These are phyloP conservation scores for Pipa parva DNA, from an alignment of 2,113 vertebrate genomes.

Conservation along the genomic window DNA sequence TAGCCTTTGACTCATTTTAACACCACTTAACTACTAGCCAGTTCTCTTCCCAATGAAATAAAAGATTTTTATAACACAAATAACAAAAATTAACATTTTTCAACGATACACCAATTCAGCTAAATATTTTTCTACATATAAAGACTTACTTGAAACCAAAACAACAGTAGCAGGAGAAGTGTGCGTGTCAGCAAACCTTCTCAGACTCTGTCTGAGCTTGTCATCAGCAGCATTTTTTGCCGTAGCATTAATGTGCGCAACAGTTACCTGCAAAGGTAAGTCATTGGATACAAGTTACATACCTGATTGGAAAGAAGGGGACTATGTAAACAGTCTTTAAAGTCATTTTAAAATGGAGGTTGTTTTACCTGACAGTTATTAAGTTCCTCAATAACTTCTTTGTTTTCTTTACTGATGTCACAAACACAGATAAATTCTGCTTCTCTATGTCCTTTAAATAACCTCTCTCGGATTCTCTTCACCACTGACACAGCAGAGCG, in stretches of 20 bases:
- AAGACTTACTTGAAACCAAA: conserved; percentile 88
- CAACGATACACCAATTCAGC: no score
- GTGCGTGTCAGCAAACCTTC: conserved; percentile 94
- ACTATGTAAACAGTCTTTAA: no score
- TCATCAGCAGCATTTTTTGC: conserved; percentile 97
- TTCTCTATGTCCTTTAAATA: conserved; percentile 93
- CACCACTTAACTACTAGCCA: no score
- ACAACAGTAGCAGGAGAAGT: conserved; percentile 91
- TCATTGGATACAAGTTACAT: fast-evolving
- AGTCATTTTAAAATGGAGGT: no score
- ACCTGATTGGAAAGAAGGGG: no score
- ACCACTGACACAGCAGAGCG: conserved; percentile 88
- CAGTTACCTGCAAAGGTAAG: conserved; percentile 79
- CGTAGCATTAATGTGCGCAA: conserved; percentile 97
- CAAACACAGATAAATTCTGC: conserved; percentile 98
- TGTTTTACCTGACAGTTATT: conserved; percentile 93
- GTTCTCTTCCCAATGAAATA: no score
- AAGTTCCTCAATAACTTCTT: conserved; percentile 96
- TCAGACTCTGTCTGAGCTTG: conserved; percentile 91
- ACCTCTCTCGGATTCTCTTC: conserved; percentile 83
- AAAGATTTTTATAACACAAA: no score
- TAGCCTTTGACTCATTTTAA: no score
- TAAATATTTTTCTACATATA: no score
- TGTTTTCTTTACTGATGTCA: conserved; percentile 97
- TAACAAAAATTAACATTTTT: no score